A percentile compares a stretch with the other conserved stretches of the same genome.
These are phyloP conservation scores for Sebastes trivittatus DNA, from an alignment of 2,797 vertebrate species.

Conservation along the genomic window DNA sequence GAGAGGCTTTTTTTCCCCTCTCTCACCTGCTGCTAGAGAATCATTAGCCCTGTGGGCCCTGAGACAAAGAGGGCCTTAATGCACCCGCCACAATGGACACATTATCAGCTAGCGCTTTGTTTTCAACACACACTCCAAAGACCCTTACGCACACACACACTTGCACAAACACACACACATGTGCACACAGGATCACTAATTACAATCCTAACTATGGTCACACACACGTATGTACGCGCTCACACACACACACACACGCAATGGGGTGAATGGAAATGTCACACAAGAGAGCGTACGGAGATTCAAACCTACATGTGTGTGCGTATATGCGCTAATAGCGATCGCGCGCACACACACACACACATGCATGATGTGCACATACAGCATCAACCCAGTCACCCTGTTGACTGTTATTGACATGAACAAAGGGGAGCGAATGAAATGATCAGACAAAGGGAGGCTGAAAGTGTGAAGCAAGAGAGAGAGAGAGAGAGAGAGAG, in stretches of 20 bases:
- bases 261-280: slow-evolving; percentile 52
- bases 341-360: not conserved
- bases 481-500: not conserved
- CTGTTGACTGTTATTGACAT: slow-evolving; percentile 41
- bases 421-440: slow-evolving; percentile 29
- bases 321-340: slow-evolving; percentile 4
- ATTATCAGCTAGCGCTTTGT: slow-evolving; percentile 91
- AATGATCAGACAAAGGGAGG: slow-evolving; percentile 40
- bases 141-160: slow-evolving; percentile 63
- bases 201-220: slow-evolving; percentile 55
- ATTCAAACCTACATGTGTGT: slow-evolving; percentile 23
- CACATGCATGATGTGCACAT: not conserved
- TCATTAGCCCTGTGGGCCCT: slow-evolving; percentile 94
- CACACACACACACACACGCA: not conserved
- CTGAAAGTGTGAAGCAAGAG: slow-evolving; percentile 23
- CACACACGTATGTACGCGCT: slow-evolving; percentile 1
- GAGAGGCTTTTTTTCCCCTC: slow-evolving; percentile 85
- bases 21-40: slow-evolving; percentile 98
- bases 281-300: slow-evolving; percentile 47
- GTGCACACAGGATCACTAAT: slow-evolving; percentile 61
- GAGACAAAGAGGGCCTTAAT: slow-evolving; percentile 95
- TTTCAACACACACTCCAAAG: slow-evolving; percentile 84
- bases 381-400: slow-evolving; percentile 20
- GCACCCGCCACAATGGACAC: slow-evolving; percentile 93
- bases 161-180: slow-evolving; percentile 43